phyloP scores from a whole-genome alignment of 2,797 vertebrate genomes.

The Spea hammondii region DNA sequence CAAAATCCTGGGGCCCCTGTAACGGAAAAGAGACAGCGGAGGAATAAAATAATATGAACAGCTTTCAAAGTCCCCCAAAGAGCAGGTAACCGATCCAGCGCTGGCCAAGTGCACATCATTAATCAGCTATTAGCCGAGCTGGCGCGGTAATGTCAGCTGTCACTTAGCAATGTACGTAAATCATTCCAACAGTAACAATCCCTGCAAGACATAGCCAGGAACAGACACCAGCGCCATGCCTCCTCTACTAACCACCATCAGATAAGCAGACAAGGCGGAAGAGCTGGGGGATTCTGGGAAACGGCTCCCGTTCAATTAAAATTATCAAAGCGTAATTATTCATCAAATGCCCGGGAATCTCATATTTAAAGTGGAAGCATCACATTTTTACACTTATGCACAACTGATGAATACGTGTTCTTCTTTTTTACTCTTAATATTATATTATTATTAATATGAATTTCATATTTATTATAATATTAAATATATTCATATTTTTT shows the following conservation, averaged over 20 bases:
- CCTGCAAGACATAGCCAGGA: conserved; percentile 63
- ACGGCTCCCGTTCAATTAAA: too few relatives aligned
- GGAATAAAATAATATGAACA: conserved; percentile 48
- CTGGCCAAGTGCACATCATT: conserved; percentile 66
- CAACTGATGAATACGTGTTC: too few relatives aligned
- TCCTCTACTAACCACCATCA: conserved; percentile 2
- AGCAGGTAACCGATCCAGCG: conserved; percentile 58
- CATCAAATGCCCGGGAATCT: too few relatives aligned
- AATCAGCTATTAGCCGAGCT: conserved; percentile 68
- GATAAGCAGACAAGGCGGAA: not conserved
- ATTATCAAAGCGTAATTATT: too few relatives aligned
- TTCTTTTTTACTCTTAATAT: too few relatives aligned
- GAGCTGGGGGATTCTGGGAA: not conserved
- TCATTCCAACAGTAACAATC: conserved; percentile 64
- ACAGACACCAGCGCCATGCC: conserved; percentile 44
- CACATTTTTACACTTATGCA: too few relatives aligned
- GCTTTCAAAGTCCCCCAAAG: conserved; percentile 63
- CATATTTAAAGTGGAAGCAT: too few relatives aligned
- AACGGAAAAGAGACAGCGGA: not conserved
- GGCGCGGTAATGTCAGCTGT: conserved; percentile 65
- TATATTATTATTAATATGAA: too few relatives aligned
- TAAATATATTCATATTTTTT: too few relatives aligned
- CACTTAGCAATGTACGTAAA: conserved; percentile 68
- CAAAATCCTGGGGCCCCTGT: not conserved
- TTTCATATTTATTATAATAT: too few relatives aligned